Conservation (phyloP, 2,888 invertebrate genomes). For the Amphipyra berbera region DNA sequence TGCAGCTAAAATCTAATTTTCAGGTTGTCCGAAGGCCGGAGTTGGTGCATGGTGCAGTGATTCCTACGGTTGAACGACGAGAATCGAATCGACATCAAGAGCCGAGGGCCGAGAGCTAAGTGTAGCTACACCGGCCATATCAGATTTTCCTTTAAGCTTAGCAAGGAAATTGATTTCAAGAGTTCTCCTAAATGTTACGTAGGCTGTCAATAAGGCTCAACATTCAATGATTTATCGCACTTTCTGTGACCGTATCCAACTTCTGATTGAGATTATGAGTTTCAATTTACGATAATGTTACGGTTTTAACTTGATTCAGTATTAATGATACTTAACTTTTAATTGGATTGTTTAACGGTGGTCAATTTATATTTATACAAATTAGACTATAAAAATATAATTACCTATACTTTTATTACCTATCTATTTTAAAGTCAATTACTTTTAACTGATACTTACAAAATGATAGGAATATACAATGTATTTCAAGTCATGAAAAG, state of each 20-base stretch:
- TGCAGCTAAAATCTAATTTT: slow-evolving; percentile 83
- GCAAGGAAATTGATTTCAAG: slow-evolving; percentile 84
- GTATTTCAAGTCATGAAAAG: too few species aligned
- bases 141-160: slow-evolving; percentile 77
- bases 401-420: too few species aligned
- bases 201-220: slow-evolving; percentile 73
- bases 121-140: slow-evolving; percentile 61
- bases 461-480: too few species aligned
- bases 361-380: background rate
- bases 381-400: background rate
- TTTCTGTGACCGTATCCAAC: slow-evolving; percentile 61
- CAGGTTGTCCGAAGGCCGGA: slow-evolving; percentile 78
- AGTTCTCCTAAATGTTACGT: slow-evolving; percentile 75
- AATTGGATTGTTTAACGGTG: slow-evolving; percentile 29
- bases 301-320: slow-evolving; percentile 44
- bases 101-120: slow-evolving; percentile 45
- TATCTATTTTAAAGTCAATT: too few species aligned
- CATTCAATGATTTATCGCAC: slow-evolving; percentile 73
- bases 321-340: slow-evolving; percentile 39
- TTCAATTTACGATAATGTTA: slow-evolving; percentile 48
- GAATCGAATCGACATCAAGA: slow-evolving; percentile 43
- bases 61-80: slow-evolving; percentile 51
- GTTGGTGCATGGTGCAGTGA: slow-evolving; percentile 67
- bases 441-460: too few species aligned
- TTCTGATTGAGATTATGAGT: slow-evolving; percentile 63